Evolutionary conservation across 1,140 invertebrate species (phyloP).

Genomic region (Sycophila sp.): DNA sequence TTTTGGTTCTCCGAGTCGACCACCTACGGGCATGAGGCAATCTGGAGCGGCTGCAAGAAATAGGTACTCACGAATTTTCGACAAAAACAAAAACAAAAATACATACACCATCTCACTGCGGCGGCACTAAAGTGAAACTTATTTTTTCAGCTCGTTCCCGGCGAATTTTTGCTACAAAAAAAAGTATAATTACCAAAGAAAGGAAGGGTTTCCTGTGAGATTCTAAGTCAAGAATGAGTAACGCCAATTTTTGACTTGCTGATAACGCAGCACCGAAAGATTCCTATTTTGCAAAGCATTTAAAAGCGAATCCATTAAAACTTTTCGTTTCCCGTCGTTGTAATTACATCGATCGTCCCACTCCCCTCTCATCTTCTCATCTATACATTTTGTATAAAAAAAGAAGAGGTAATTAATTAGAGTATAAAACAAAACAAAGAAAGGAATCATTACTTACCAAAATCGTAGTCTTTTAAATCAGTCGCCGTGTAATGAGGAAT

Average conservation of each 20-base stretch:
- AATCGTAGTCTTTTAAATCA: too few species aligned
- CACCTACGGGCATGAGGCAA: background rate
- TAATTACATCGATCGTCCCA: background rate
- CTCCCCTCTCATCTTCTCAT: background rate
- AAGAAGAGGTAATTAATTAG: too few species aligned
- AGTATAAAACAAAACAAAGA: too few species aligned
- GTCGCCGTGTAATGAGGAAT: too few species aligned
- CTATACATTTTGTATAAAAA: background rate
- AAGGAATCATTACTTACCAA: too few species aligned
- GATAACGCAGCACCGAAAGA: constrained; percentile 24
- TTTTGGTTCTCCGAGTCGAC: background rate
- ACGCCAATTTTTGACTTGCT: background rate
- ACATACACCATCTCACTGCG: too few species aligned
- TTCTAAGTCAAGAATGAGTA: constrained; percentile 32
- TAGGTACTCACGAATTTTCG: background rate
- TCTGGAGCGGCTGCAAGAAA: background rate
- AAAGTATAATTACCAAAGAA: constrained; percentile 35
- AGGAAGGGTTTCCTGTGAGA: constrained; percentile 30
- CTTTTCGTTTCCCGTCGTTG: background rate
- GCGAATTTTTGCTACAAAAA: background rate
- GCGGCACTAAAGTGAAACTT: too few species aligned
- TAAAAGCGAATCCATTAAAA: constrained; percentile 15
- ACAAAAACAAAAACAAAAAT: too few species aligned
- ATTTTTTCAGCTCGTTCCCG: background rate
- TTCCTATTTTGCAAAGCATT: constrained; percentile 26